Conservation (phyloP, 2,888 invertebrate genomes). For the Melinopterus prodromus region DNA sequence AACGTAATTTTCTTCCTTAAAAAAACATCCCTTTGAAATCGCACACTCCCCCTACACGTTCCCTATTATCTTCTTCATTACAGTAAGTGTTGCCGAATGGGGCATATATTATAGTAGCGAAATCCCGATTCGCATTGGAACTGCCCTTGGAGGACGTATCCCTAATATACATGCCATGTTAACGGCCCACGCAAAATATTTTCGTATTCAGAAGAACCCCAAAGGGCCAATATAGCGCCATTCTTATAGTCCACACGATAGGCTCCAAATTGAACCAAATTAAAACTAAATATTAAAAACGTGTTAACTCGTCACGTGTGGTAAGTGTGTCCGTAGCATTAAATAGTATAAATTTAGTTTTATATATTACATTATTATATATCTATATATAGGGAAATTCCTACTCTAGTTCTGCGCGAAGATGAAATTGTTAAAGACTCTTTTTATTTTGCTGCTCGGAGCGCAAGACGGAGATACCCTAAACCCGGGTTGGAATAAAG, state of each 20-base stretch:
- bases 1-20: no score
- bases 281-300: neutral
- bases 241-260: neutral
- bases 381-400: no score
- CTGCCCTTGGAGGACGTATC: neutral
- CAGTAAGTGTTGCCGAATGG: neutral
- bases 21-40: no score
- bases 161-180: neutral
- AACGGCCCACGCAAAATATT: neutral
- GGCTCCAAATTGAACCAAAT: neutral
- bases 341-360: no score
- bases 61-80: neutral
- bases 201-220: neutral
- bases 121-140: neutral
- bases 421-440: no score
- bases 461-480: neutral
- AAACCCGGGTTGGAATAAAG: neutral
- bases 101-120: neutral
- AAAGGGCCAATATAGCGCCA: neutral
- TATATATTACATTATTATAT: no score
- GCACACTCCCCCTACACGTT: neutral
- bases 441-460: no score
- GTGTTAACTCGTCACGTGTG: no score
- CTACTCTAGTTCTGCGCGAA: no score
- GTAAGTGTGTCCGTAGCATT: no score